Conservation (phyloP, 2,113 vertebrate species). For the Apistogramma diplotaenia region DNA sequence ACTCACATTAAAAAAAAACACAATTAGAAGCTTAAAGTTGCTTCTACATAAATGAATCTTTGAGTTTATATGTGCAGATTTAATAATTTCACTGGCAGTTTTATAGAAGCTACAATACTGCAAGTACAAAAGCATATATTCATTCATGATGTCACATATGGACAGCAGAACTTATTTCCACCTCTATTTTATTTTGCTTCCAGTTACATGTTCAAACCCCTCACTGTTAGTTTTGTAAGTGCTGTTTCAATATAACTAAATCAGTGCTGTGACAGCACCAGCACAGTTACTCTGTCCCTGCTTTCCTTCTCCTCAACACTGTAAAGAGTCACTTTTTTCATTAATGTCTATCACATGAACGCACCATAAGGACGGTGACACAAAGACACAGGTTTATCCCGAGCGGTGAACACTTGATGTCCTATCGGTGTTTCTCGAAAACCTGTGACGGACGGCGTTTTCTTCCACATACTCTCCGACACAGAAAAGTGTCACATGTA, state of each 20-base stretch:
- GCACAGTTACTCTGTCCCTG: conserved; percentile 27
- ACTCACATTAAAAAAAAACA: background rate
- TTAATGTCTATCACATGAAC: conserved; percentile 54
- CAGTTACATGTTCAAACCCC: background rate
- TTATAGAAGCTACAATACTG: background rate
- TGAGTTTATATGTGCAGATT: conserved; percentile 23
- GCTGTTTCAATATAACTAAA: background rate
- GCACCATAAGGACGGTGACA: conserved; percentile 64
- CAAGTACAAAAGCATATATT: background rate
- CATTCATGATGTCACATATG: background rate
- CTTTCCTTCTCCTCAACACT: conserved; percentile 19
- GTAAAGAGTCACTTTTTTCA: conserved; percentile 59
- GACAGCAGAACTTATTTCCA: background rate
- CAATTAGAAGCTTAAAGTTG: conserved; percentile 16
- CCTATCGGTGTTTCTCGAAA: conserved; percentile 56
- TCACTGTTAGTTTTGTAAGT: background rate
- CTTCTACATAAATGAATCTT: conserved; percentile 30
- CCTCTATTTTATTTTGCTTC: background rate
- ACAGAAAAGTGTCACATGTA: conserved; percentile 70
- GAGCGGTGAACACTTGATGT: conserved; percentile 63
- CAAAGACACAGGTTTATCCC: conserved; percentile 62
- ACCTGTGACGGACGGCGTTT: conserved; percentile 54
- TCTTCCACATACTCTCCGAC: conserved; percentile 40
- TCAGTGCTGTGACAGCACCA: conserved; percentile 15
- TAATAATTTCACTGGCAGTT: background rate